Conservation (phyloP, 2,113 vertebrate species). For the Equus quagga region DNA sequence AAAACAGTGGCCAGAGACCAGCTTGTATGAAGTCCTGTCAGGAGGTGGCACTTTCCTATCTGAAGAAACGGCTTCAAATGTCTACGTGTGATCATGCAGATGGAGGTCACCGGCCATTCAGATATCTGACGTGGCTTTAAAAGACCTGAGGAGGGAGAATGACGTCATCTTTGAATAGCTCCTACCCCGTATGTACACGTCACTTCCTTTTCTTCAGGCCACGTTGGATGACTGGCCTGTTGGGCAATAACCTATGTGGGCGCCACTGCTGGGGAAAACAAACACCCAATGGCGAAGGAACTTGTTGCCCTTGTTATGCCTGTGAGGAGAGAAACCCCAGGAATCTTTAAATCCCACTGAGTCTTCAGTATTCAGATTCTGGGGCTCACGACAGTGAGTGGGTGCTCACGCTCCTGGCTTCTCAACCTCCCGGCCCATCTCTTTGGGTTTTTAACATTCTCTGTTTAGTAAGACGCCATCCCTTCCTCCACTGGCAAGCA, state of each 20-base stretch:
- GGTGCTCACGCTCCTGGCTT: background rate
- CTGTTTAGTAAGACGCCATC: background rate
- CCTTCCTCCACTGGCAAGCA: background rate
- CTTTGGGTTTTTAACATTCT: background rate
- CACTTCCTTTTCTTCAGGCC: background rate
- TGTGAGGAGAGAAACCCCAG: background rate
- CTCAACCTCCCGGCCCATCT: background rate
- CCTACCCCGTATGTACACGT: background rate
- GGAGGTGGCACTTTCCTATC: background rate
- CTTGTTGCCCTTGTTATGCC: background rate
- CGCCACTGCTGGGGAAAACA: background rate
- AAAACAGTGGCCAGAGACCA: background rate
- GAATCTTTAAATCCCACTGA: background rate
- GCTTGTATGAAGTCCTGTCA: background rate
- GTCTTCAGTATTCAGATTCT: background rate
- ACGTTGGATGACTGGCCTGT: background rate
- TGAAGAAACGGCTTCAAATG: background rate
- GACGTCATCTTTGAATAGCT: background rate
- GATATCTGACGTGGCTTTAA: background rate
- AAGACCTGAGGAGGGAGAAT: background rate
- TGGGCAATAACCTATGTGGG: background rate
- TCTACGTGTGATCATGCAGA: rapidly evolving
- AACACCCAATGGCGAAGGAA: background rate
- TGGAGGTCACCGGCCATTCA: rapidly evolving
- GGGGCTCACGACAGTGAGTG: background rate